phyloP scores from a whole-genome alignment of 1,140 invertebrate species.

The Aethina tumida region DNA sequence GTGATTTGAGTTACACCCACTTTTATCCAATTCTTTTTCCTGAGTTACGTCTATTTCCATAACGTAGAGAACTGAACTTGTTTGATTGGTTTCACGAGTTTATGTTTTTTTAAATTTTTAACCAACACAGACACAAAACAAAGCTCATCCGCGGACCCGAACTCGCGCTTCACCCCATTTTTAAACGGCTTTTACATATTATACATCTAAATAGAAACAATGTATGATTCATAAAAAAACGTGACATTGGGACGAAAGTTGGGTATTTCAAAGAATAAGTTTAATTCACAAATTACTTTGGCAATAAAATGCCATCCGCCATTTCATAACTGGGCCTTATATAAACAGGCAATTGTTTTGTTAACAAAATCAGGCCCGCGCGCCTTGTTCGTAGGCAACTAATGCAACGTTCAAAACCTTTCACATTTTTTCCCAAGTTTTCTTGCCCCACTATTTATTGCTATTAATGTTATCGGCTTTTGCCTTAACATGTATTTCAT shows the following conservation, averaged over 20 bases:
- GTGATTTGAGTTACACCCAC: slow-evolving; percentile 21
- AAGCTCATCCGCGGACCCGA: slow-evolving; percentile 4
- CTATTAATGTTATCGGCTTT: too few species aligned
- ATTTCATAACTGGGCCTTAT: slow-evolving; percentile 31
- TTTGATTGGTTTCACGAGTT: slow-evolving; percentile 11
- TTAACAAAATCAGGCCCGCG: slow-evolving; percentile 10
- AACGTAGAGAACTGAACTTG: slow-evolving; percentile 19
- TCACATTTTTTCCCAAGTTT: too few species aligned
- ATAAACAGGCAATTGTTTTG: slow-evolving; percentile 26
- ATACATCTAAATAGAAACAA: slow-evolving; percentile 11
- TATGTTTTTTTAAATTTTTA: too few species aligned
- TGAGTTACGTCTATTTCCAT: slow-evolving; percentile 36
- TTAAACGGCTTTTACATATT: slow-evolving; percentile 11
- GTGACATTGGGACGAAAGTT: slow-evolving; percentile 8
- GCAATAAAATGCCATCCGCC: slow-evolving; percentile 32
- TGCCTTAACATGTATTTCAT: too few species aligned
- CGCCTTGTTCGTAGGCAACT: too few species aligned
- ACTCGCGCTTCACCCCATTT: slow-evolving; percentile 24
- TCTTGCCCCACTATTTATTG: too few species aligned
- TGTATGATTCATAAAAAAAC: slow-evolving; percentile 10
- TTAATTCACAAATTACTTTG: slow-evolving; percentile 18
- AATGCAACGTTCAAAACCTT: too few species aligned
- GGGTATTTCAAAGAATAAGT: slow-evolving; percentile 7
- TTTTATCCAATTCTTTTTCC: slow-evolving; percentile 24
- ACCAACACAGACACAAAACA: too few species aligned